These are phyloP conservation scores for Aporophyla nigra DNA, from an alignment of 2,888 invertebrate species.

Conservation along the genomic window DNA sequence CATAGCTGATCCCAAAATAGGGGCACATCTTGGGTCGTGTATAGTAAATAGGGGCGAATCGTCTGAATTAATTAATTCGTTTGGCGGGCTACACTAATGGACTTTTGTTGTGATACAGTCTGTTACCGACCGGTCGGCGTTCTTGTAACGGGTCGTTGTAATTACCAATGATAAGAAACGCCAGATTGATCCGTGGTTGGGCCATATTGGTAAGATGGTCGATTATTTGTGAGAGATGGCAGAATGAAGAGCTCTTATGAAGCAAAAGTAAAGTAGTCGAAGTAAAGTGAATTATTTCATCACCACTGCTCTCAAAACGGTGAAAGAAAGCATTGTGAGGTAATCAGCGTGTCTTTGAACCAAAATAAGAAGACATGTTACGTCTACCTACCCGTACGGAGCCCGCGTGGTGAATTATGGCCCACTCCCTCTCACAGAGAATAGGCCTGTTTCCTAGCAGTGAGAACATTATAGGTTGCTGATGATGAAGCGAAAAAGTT, in stretches of 20 bases:
- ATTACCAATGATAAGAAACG: slow-evolving; percentile 63
- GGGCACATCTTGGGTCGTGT: slow-evolving; percentile 55
- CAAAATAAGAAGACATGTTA: no score
- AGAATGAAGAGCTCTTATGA: slow-evolving; percentile 14
- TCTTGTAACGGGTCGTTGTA: slow-evolving; percentile 57
- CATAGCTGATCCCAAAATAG: slow-evolving; percentile 58
- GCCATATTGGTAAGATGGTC: slow-evolving; percentile 23
- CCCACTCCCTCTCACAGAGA: no score
- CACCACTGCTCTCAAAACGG: no score
- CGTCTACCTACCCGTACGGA: no score
- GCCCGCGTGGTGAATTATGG: no score
- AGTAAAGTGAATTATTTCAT: no score
- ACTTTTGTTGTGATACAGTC: slow-evolving; percentile 80
- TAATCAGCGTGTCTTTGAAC: no score
- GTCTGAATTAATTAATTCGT: slow-evolving; percentile 81
- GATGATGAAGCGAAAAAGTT: no score
- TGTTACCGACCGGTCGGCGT: slow-evolving; percentile 60
- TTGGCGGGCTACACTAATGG: slow-evolving; percentile 75
- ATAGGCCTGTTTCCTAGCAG: no score
- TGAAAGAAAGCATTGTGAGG: no score
- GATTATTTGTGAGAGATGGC: slow-evolving; percentile 6
- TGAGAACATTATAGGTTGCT: no score
- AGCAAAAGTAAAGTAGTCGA: no score
- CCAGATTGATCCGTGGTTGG: slow-evolving; percentile 42
- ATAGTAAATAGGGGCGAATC: slow-evolving; percentile 69